phyloP scores from a whole-genome alignment of 2,888 invertebrate species.

The Epinotia nisella region DNA sequence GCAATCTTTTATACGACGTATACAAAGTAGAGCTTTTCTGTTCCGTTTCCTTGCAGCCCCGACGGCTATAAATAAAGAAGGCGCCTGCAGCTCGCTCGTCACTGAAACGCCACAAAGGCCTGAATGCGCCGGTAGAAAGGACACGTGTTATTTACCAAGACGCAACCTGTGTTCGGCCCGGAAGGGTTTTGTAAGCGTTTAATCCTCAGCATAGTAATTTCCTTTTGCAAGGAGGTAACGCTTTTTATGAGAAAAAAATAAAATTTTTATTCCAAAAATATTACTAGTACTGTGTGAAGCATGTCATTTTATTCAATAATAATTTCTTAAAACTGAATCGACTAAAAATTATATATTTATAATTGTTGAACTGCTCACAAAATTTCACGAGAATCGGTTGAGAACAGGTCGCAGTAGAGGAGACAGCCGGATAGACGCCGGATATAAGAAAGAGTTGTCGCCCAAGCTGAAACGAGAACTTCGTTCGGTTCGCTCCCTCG shows the following conservation, averaged over 20 bases:
- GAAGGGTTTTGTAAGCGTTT: constrained; percentile 23
- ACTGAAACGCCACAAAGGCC: constrained; percentile 70
- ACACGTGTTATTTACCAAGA: constrained; percentile 53
- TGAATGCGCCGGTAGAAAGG: constrained; percentile 72
- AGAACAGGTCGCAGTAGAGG: no score
- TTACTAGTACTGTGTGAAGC: no score
- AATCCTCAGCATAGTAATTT: constrained; percentile 10
- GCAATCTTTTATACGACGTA: constrained; percentile 5
- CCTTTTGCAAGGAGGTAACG: background rate
- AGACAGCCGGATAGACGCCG: no score
- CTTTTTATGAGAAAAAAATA: background rate
- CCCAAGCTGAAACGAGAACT: no score
- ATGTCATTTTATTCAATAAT: no score
- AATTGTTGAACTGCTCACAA: no score
- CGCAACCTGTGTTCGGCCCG: constrained; percentile 14
- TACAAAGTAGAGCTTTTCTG: constrained; percentile 46
- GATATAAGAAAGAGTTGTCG: no score
- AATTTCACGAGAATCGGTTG: no score
- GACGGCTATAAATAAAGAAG: constrained; percentile 75
- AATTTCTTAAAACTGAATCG: no score
- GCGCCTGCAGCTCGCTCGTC: constrained; percentile 65
- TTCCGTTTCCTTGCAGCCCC: constrained; percentile 55
- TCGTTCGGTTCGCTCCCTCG: no score
- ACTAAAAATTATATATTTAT: no score
- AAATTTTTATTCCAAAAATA: no score